These are phyloP conservation scores for Oryctes rhinoceros DNA, from an alignment of 1,140 invertebrate species.

Conservation along the genomic window DNA sequence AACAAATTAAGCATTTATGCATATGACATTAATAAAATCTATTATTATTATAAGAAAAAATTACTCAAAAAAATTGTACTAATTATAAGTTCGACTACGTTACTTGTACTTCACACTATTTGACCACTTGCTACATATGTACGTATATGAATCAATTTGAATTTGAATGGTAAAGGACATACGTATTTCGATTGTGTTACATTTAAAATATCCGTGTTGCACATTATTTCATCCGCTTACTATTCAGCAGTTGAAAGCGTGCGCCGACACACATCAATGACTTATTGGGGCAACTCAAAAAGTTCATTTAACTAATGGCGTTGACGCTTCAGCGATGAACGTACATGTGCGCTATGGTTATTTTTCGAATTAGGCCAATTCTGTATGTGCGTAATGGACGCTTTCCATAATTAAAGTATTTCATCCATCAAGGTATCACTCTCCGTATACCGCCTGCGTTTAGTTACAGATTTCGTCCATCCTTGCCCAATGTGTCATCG, in stretches of 20 bases:
- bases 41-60: too few relatives aligned
- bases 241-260: not conserved
- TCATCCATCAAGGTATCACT: not conserved
- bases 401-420: conserved; percentile 7
- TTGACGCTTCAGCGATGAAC: not conserved
- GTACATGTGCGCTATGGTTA: not conserved
- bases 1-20: too few relatives aligned
- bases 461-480: not conserved
- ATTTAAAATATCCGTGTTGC: too few relatives aligned
- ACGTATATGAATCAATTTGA: too few relatives aligned
- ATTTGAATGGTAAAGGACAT: too few relatives aligned
- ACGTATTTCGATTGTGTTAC: too few relatives aligned
- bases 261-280: not conserved
- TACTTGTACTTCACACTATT: too few relatives aligned
- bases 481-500: not conserved
- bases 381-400: not conserved
- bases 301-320: conserved; percentile 9
- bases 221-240: too few relatives aligned
- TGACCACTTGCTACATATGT: too few relatives aligned
- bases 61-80: too few relatives aligned
- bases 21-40: too few relatives aligned
- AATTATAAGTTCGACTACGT: too few relatives aligned
- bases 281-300: not conserved
- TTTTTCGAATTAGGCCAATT: not conserved
- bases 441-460: not conserved